Base-by-base conservation (phyloP, 2,113 vertebrate species). In the Piliocolobus tephrosceles region DNA sequence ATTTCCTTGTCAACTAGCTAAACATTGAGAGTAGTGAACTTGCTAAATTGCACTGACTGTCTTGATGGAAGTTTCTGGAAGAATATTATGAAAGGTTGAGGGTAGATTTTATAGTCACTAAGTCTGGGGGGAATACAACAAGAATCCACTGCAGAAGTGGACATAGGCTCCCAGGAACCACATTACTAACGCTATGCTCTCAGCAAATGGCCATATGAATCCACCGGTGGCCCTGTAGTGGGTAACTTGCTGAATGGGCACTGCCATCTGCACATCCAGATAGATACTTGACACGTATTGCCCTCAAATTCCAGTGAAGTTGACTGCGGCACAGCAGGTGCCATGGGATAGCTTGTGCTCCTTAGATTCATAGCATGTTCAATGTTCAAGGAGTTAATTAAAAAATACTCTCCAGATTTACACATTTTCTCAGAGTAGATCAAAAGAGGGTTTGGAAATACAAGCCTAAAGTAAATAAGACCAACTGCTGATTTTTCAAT, bases 401-500 rank as follows among this genome's bases (percentile, higher is more conserved):
- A 96, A 80, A 95, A 98, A 96, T 90, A 91, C 95, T 95, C 95
- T 95, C 14, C 73, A 92, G 96, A 72, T 96, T 94, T 88, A 58
- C 11, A 61, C 91, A 43, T 93, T 27, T 90, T 97, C 97, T 95
- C 11, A 0, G 64, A 78, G 66, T 96, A 66, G 97, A 98, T 61
- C 97, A 95, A 93, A 92, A 70, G 79, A 84, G 86, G 90, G 93
- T 68, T 98, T 97, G 91, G 18, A 96, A 95, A 96, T 98, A 84
- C 61, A 96, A 57, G 23, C 22, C 92, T 85, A 43, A 55, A 97
- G 91, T 95, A 97, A 35, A 93, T 93, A 64, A 97, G 96, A 94
- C 84, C 90, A 97, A 97, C 96, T 95, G 88, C 97, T 70, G 96
- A 18, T 97, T 91, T 98, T 98, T 97, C 98, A 98, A 98, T 98